phyloP scores from a whole-genome alignment of 2,888 invertebrate genomes.

The Proisotoma minuta region DNA sequence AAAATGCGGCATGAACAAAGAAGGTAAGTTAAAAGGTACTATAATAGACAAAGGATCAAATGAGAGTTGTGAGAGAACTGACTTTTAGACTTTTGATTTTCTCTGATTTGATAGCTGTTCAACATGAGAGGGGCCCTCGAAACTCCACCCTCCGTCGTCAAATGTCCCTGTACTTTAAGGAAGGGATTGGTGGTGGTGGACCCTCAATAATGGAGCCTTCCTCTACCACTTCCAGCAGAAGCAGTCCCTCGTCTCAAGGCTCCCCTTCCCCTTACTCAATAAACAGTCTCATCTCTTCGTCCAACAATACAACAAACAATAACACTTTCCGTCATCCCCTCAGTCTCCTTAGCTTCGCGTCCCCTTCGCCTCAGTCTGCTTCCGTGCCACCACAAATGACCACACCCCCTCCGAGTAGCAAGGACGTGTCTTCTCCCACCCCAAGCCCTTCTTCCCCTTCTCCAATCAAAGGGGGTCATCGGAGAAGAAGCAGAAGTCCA shows the following conservation, averaged over 20 bases:
- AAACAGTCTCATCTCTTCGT: constrained; percentile 28
- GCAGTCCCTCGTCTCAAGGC: constrained; percentile 28
- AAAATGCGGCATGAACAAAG: constrained; percentile 92
- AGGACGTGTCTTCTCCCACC: neutral
- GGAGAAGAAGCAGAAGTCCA: neutral
- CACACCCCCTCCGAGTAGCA: neutral
- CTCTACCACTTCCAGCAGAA: constrained; percentile 22
- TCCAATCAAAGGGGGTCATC: neutral
- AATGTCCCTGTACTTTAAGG: constrained; percentile 73
- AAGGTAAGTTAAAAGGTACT: constrained; percentile 62
- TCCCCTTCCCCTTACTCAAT: constrained; percentile 32
- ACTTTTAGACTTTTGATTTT: constrained; percentile 14
- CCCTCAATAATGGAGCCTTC: constrained; percentile 48
- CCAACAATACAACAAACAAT: constrained; percentile 12
- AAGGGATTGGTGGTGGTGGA: constrained; percentile 45
- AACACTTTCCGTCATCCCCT: constrained; percentile 11
- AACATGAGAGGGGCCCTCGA: constrained; percentile 95
- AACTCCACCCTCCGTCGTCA: constrained; percentile 90
- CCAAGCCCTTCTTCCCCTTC: neutral
- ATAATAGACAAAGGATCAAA: neutral
- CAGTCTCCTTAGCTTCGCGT: neutral
- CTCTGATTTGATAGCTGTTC: constrained; percentile 71
- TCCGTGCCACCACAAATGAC: too few relatives aligned
- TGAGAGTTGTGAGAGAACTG: neutral
- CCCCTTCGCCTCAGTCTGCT: too few relatives aligned